phyloP scores from a whole-genome alignment of 2,113 vertebrate genomes.

The Micronycteris hirsuta region DNA sequence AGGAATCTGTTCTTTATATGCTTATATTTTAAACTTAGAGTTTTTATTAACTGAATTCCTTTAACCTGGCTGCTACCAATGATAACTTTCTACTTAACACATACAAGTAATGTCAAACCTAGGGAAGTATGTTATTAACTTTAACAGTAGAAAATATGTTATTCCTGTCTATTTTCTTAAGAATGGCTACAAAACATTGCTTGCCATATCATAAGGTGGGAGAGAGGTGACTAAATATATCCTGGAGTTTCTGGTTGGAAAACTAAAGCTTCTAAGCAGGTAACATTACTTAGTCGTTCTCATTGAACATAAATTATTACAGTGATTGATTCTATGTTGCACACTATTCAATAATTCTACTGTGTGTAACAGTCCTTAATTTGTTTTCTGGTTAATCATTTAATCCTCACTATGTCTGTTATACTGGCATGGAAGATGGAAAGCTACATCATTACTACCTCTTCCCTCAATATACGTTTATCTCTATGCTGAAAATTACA shows the following conservation, averaged over 20 bases:
- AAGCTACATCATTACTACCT: not conserved
- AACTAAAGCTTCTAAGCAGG: not conserved
- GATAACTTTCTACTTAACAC: not conserved
- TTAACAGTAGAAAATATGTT: not conserved
- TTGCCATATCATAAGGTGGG: not conserved
- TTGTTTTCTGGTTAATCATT: not conserved
- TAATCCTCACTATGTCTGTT: not conserved
- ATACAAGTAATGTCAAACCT: not conserved
- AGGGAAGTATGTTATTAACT: not conserved
- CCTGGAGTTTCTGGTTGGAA: not conserved
- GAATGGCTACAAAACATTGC: not conserved
- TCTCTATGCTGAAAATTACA: not conserved
- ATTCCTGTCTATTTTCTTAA: not conserved
- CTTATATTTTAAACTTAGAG: not conserved
- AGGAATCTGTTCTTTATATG: not conserved
- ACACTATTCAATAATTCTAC: not conserved
- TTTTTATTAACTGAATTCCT: not conserved
- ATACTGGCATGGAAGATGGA: not conserved
- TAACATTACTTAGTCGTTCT: not conserved
- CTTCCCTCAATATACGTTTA: not conserved
- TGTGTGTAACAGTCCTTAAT: not conserved
- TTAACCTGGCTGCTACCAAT: not conserved
- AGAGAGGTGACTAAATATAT: not conserved
- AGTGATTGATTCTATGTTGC: not conserved
- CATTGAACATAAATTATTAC: not conserved